Evolutionary conservation across 2,888 invertebrate genomes (phyloP).

Genomic region (Crematogaster levior): DNA sequence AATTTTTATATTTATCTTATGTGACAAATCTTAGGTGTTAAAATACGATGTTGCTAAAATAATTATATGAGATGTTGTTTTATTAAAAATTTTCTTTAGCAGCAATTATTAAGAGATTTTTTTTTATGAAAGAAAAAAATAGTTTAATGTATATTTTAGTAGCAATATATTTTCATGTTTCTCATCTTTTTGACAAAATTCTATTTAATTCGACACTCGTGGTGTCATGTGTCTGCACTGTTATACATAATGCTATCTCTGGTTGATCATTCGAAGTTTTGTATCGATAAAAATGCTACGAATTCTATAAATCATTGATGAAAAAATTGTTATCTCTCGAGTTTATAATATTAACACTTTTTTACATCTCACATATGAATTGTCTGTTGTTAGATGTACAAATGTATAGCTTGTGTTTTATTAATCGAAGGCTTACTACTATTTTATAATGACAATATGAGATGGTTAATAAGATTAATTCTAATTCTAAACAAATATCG

Average conservation of each 20-base stretch:
- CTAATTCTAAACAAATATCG: not conserved
- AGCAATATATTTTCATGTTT: not conserved
- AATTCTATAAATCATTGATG: not conserved
- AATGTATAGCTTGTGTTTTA: not conserved
- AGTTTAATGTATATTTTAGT: not conserved
- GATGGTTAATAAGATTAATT: not conserved
- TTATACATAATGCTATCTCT: not conserved
- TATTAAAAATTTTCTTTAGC: not conserved
- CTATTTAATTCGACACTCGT: constrained; percentile 23
- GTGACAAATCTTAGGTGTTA: not conserved
- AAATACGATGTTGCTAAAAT: not conserved
- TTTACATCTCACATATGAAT: not conserved
- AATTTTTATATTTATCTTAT: not conserved
- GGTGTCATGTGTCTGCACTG: not conserved
- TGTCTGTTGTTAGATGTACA: not conserved
- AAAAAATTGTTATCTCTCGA: not conserved
- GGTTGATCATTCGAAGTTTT: constrained; percentile 7
- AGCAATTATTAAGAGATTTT: not conserved
- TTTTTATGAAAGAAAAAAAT: constrained; percentile 7
- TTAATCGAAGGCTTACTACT: not conserved
- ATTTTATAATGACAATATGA: not conserved
- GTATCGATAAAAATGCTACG: not conserved
- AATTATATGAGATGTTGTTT: not conserved
- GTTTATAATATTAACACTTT: constrained; percentile 12
- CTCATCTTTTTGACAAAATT: constrained; percentile 5